These are phyloP conservation scores for Anolis carolinensis DNA, from an alignment of 2,113 vertebrate genomes.

Conservation along the genomic window DNA sequence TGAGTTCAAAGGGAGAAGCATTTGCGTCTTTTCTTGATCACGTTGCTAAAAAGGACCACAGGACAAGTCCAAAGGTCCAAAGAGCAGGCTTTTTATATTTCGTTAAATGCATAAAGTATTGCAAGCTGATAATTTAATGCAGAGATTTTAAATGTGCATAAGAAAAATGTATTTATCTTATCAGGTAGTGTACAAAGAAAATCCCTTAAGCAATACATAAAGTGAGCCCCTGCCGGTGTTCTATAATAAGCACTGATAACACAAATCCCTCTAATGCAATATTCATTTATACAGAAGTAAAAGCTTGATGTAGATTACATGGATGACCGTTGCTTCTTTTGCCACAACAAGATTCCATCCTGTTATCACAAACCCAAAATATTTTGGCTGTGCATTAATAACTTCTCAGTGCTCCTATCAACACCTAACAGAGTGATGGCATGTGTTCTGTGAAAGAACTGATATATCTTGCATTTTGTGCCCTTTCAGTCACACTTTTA, in stretches of 20 bases:
- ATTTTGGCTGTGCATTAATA: background rate
- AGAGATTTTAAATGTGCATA: background rate
- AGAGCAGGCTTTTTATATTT: background rate
- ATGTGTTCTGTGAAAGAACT: background rate
- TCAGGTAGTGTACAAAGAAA: background rate
- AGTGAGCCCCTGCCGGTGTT: slow-evolving; percentile 49
- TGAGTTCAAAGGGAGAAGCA: background rate
- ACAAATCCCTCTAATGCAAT: slow-evolving; percentile 27
- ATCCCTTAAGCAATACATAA: background rate
- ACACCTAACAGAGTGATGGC: background rate
- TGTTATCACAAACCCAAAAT: background rate
- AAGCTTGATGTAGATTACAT: background rate
- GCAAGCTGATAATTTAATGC: slow-evolving; percentile 12
- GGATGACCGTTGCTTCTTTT: slow-evolving; percentile 26
- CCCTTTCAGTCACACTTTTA: background rate
- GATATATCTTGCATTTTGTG: background rate
- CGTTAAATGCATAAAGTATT: background rate
- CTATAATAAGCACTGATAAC: slow-evolving; percentile 50
- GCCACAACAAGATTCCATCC: background rate
- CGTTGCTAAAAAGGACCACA: background rate
- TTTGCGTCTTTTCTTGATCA: background rate
- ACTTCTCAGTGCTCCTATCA: background rate
- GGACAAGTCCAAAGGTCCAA: background rate
- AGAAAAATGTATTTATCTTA: background rate
- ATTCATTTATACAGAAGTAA: slow-evolving; percentile 34